A percentile compares a stretch with the other conserved stretches of the same genome.
phyloP scores from a whole-genome alignment of 30 jellyfish, hydroid and myxozoan genomes.

The Aurelia aurita complex sp. Pacific region DNA sequence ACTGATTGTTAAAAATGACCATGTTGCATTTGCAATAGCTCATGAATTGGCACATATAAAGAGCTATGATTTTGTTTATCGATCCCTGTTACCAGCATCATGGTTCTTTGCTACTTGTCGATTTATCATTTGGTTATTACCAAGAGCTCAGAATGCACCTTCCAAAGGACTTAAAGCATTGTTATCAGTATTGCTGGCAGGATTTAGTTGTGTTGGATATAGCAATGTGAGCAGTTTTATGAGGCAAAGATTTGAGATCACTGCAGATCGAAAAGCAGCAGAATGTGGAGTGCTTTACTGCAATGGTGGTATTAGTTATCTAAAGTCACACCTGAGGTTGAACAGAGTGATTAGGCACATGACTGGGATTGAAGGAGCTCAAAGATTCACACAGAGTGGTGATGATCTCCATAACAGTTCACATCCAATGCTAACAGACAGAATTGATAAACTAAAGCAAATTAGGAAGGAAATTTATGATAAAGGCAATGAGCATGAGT shows the following conservation, averaged over 20 bases:
- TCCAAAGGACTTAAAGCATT: constrained; percentile 35
- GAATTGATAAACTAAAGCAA: constrained; percentile 56
- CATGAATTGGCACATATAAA: constrained; percentile 91
- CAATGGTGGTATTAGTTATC: constrained; percentile 82
- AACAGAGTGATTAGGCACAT: constrained; percentile 70
- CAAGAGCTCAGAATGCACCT: constrained; percentile 65
- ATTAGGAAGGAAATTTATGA: constrained; percentile 4
- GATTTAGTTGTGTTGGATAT: constrained; percentile 48
- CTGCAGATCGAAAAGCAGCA: constrained; percentile 82
- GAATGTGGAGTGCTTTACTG: constrained; percentile 66
- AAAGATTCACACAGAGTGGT: constrained; percentile 64
- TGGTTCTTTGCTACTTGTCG: constrained; percentile 68
- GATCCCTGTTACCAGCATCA: constrained; percentile 57
- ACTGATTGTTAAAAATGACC: constrained; percentile 51
- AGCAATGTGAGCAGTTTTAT: constrained; percentile 11
- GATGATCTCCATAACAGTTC: constrained; percentile 50
- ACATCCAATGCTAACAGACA: constrained; percentile 77
- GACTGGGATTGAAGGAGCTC: constrained; percentile 67
- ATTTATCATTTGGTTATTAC: constrained; percentile 47
- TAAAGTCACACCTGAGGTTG: constrained; percentile 57
- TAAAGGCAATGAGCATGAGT: neutral
- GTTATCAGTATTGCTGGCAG: constrained; percentile 41
- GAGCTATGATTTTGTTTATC: constrained; percentile 49
- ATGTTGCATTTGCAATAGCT: constrained; percentile 77
- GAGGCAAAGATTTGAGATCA: constrained; percentile 40